These are phyloP conservation scores for Ornithoptera priamus DNA, from an alignment of 2,888 invertebrate species.

Conservation along the genomic window DNA sequence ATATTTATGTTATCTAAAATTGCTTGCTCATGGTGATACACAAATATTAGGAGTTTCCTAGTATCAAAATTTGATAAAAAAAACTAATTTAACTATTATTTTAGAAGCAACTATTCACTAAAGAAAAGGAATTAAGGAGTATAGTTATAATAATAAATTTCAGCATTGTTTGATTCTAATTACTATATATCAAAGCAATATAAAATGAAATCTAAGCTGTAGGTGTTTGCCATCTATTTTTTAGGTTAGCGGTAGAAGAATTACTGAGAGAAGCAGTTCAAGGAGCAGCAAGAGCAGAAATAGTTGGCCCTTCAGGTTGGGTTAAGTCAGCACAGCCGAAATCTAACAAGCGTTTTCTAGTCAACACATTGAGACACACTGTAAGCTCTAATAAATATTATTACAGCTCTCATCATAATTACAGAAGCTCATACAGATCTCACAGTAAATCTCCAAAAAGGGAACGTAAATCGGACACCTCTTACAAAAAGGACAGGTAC, in stretches of 20 bases:
- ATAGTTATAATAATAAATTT: too few relatives aligned
- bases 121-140: too few relatives aligned
- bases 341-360: slow-evolving; percentile 77
- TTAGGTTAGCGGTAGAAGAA: slow-evolving; percentile 80
- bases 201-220: too few relatives aligned
- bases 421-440: slow-evolving; percentile 46
- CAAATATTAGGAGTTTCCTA: too few relatives aligned
- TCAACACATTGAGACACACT: slow-evolving; percentile 70
- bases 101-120: too few relatives aligned
- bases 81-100: too few relatives aligned
- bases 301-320: slow-evolving; percentile 82
- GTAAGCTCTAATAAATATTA: slow-evolving; percentile 71
- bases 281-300: slow-evolving; percentile 80
- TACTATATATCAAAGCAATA: too few relatives aligned
- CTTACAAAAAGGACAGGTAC: slow-evolving; percentile 65
- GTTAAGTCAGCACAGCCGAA: slow-evolving; percentile 71
- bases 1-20: too few relatives aligned
- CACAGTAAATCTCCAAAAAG: slow-evolving; percentile 53
- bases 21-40: too few relatives aligned
- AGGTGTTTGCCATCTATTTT: background rate
- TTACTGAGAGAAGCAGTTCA: slow-evolving; percentile 80
- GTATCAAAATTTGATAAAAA: too few relatives aligned
- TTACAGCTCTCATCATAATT: slow-evolving; percentile 48
- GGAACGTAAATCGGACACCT: slow-evolving; percentile 54
- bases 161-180: too few relatives aligned